Evolutionary conservation across 2,888 invertebrate genomes (phyloP).

Genomic region (Bellardia bayeri): DNA sequence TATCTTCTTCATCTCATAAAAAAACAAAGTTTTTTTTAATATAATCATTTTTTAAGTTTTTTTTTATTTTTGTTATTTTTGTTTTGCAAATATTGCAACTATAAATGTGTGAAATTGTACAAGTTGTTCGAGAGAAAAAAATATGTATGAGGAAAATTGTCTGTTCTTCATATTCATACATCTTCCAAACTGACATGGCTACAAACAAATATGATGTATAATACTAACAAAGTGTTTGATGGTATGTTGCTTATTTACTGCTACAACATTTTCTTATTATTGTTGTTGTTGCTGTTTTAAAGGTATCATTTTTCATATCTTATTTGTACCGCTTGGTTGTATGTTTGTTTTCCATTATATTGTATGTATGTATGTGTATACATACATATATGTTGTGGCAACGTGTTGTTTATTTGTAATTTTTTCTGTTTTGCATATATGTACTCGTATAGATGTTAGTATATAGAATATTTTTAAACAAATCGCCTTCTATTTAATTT

Average conservation of each 20-base stretch:
- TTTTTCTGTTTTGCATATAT: background rate
- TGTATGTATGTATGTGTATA: background rate
- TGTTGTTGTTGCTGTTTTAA: background rate
- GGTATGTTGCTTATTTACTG: background rate
- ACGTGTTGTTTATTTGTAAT: background rate
- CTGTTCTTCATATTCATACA: slow-evolving; percentile 22
- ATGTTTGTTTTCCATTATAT: background rate
- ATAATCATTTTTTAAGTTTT: slow-evolving; percentile 7
- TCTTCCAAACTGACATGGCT: background rate
- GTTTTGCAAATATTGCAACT: background rate
- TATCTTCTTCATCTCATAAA: background rate
- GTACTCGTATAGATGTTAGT: background rate
- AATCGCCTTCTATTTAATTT: background rate
- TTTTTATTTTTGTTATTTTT: slow-evolving; percentile 11
- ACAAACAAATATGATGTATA: background rate
- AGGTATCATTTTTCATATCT: slow-evolving; percentile 11
- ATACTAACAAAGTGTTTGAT: slow-evolving; percentile 9
- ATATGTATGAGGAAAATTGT: background rate
- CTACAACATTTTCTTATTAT: background rate
- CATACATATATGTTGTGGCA: background rate
- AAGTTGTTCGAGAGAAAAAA: slow-evolving; percentile 2
- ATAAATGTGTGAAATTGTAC: slow-evolving; percentile 33
- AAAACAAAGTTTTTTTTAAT: background rate
- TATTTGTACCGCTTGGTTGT: slow-evolving; percentile 13
- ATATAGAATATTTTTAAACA: background rate